Percentiles rank a stretch among this genome's conserved stretches.
Evolutionary conservation across 2,797 vertebrate genomes (phyloP).

Genomic region (Syndactyla subalaris): DNA sequence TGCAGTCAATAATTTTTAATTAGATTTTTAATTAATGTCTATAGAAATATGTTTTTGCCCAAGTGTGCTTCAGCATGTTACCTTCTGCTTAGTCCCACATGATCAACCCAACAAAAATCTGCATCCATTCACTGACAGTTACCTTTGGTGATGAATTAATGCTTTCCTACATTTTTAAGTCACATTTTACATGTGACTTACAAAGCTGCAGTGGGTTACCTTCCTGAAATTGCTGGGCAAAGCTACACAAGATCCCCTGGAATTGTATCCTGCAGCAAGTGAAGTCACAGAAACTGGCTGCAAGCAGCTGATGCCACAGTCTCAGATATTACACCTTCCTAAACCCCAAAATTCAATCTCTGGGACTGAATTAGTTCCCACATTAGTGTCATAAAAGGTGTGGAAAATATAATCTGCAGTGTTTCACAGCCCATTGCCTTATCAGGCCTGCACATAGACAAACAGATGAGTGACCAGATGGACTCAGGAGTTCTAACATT

Average conservation of each 20-base stretch:
- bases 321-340: background rate
- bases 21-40: background rate
- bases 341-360: background rate
- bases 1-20: background rate
- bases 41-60: background rate
- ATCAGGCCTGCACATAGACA: background rate
- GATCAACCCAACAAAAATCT: background rate
- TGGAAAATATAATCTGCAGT: background rate
- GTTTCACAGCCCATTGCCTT: background rate
- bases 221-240: background rate
- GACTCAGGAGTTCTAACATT: background rate
- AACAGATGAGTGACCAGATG: background rate
- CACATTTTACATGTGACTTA: background rate
- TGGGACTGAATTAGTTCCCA: background rate
- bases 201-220: background rate
- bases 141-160: background rate
- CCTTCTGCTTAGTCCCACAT: background rate
- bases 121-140: background rate
- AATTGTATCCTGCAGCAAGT: background rate
- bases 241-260: background rate
- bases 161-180: background rate
- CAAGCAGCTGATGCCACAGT: background rate
- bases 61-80: background rate
- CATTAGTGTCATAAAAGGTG: accelerated
- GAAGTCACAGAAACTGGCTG: background rate